Conservation (phyloP, 2,797 vertebrate species). For the Enteromius paludinosus region DNA sequence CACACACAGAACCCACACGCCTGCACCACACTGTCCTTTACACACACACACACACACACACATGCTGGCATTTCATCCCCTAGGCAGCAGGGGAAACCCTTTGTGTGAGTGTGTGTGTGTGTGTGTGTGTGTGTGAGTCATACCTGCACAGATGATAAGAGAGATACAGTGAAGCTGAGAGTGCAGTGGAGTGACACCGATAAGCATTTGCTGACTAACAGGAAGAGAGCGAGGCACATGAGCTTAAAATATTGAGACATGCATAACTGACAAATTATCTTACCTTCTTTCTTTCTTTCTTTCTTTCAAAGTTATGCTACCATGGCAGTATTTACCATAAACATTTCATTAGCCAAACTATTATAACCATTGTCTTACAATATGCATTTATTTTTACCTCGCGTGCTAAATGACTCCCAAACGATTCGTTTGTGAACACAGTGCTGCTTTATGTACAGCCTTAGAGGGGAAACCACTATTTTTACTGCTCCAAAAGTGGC, state of each 20-base stretch:
- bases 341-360: not conserved
- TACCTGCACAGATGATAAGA: constrained; percentile 60
- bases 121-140: constrained; percentile 53
- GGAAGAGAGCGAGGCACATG: constrained; percentile 47
- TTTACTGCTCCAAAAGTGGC: no score
- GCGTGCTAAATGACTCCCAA: no score
- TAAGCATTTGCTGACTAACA: constrained; percentile 53
- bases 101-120: constrained; percentile 33
- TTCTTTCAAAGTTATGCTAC: not conserved
- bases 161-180: constrained; percentile 52
- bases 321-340: not conserved
- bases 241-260: not conserved
- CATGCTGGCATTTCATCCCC: constrained; percentile 47
- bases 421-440: no score
- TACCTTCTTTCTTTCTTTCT: not conserved
- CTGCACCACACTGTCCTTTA: constrained; percentile 42
- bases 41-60: constrained; percentile 29
- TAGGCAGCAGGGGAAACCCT: constrained; percentile 59
- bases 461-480: no score
- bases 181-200: constrained; percentile 48
- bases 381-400: no score
- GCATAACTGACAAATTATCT: not conserved
- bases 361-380: no score
- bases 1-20: constrained; percentile 17
- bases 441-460: no score